Evolutionary conservation across 37 sponge, comb jelly and placozoan genomes (phyloP).

Genomic region (Agelas oroides): DNA sequence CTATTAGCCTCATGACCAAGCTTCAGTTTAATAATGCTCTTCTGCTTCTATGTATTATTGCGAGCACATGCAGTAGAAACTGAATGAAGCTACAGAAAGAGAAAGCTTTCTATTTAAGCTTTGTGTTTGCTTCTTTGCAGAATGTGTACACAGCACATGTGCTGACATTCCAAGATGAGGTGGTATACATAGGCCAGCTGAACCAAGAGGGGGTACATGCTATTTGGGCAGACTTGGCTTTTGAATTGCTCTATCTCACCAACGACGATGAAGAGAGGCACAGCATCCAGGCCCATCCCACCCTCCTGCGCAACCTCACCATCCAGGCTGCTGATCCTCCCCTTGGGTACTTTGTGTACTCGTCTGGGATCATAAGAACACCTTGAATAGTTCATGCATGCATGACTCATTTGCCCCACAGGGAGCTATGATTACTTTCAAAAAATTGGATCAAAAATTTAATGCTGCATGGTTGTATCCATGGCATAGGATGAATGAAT

Average conservation of each 20-base stretch:
- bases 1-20: not conserved
- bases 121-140: constrained; percentile 13
- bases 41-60: not conserved
- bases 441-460: not conserved
- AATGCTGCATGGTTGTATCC: too few relatives aligned
- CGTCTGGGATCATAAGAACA: constrained; percentile 45
- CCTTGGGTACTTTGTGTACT: constrained; percentile 82
- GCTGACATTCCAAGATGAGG: constrained; percentile 66
- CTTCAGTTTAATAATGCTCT: too few relatives aligned
- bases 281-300: constrained; percentile 90
- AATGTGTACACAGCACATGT: constrained; percentile 66
- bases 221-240: constrained; percentile 75
- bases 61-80: too few relatives aligned
- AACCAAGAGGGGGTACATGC: constrained; percentile 64
- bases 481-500: too few relatives aligned
- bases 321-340: constrained; percentile 84
- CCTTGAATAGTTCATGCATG: too few relatives aligned
- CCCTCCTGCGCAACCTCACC: constrained; percentile 81
- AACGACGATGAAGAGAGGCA: constrained; percentile 95
- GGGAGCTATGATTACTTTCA: not conserved
- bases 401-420: not conserved
- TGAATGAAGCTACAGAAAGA: too few relatives aligned
- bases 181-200: constrained; percentile 75
- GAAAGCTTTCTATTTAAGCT: not conserved
- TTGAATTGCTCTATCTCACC: constrained; percentile 89